Conservation (phyloP, 2,113 vertebrate species). For the Redunca redunca region DNA sequence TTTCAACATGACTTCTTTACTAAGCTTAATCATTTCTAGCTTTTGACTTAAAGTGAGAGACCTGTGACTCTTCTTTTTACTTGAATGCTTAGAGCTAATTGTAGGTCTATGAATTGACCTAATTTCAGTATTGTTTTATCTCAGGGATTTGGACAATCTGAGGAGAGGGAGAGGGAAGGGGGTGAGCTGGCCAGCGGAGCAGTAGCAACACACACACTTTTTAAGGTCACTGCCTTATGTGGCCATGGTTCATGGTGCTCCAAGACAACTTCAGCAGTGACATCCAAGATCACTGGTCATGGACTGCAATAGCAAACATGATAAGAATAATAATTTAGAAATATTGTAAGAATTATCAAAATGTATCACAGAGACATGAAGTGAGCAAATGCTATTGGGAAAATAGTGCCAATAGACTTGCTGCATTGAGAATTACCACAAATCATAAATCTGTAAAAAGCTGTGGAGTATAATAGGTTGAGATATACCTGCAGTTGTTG, state of each 20-base stretch:
- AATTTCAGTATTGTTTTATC: background rate
- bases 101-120: background rate
- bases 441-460: background rate
- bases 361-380: background rate
- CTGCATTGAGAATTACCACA: no score
- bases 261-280: background rate
- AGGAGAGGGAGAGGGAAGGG: background rate
- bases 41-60: background rate
- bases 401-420: background rate
- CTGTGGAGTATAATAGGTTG: background rate
- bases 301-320: background rate
- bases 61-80: background rate
- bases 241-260: background rate
- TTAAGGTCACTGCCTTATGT: background rate
- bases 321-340: background rate
- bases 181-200: background rate
- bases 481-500: background rate
- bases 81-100: background rate
- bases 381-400: background rate
- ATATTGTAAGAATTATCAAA: background rate
- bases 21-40: background rate
- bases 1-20: background rate
- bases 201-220: background rate
- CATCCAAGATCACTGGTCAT: background rate
- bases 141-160: background rate